Base-by-base conservation (phyloP, 2,888 invertebrate genomes). In the Drosophila pseudotakahashii region DNA sequence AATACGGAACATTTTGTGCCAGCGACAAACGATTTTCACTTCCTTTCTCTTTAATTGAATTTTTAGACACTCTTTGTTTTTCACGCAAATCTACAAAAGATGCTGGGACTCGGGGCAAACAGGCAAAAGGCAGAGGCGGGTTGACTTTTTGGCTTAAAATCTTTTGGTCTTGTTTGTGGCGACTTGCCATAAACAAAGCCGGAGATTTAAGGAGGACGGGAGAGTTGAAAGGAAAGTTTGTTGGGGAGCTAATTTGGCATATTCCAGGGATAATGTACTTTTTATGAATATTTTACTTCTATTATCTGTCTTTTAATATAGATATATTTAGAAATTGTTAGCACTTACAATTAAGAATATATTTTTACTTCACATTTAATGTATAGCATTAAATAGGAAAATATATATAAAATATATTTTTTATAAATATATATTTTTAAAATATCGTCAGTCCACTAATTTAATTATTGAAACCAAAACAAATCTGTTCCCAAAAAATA, bases 61-160 rank as follows among this genome's bases (percentile, higher is more conserved):
- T 70, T 61, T 60, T 54, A 50, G 68, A 42, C n/a, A 34, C 42
- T 30, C 61, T 47, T 47, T 57, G 83, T 81, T 74, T 77, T 72
- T 69, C 58, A 72, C 62, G 62, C 76, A 80, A 77, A 78, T 79
- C 79, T 82, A 71, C 71, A 69, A 60, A 69, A 68, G 69, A 69
- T 60, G 52, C 32, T 19, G 13, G 16, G 36, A 5, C 30, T 51
- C 19, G 30, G 37, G 30, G 30, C 32, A 11, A 26, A 19, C 7
- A n/a, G 16, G 14, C n/a, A 51, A 59, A 59, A 34, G 51, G 19
- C 26, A 23, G 41, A 13, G 62, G 45, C 26, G 64, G 53, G 62
- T 54, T 66, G 61, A 61, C 59, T 66, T 66, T 62, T 41, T 47
- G 62, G 66, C 63, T 63, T 63, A 66, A 47, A 54, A 66, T 66